Conservation (phyloP, 2,888 invertebrate species). For the Panopea generosa region DNA sequence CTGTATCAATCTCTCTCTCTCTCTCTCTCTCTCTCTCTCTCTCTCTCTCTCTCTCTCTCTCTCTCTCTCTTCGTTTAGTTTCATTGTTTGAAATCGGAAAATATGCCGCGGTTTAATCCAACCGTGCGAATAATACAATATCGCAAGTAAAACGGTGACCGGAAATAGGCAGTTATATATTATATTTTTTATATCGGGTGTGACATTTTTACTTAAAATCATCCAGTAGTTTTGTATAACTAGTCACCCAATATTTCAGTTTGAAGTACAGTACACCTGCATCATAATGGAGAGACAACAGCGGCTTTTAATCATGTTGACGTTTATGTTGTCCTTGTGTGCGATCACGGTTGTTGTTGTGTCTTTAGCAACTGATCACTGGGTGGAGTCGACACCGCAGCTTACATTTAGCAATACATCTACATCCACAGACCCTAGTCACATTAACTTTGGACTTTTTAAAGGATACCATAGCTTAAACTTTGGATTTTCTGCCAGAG, state of each 20-base stretch:
- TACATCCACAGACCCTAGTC: slow-evolving; percentile 8
- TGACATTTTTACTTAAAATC: too few species aligned
- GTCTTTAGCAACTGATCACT: slow-evolving; percentile 93
- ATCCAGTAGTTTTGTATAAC: too few species aligned
- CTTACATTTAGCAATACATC: slow-evolving; percentile 77
- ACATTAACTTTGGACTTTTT: slow-evolving; percentile 92
- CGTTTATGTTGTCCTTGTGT: slow-evolving; percentile 92
- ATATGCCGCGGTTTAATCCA: background rate
- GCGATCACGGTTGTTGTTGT: slow-evolving; percentile 92
- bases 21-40: slow-evolving; percentile 27
- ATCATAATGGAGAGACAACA: slow-evolving; percentile 89
- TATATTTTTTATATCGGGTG: too few species aligned
- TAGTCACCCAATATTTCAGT: too few species aligned
- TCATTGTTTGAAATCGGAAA: background rate
- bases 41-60: slow-evolving; percentile 33
- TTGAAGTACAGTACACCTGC: too few species aligned
- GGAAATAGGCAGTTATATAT: too few species aligned
- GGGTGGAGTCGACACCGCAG: slow-evolving; percentile 92
- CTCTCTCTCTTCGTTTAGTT: slow-evolving; percentile 18
- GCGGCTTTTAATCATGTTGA: slow-evolving; percentile 92
- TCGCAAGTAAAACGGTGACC: too few species aligned
- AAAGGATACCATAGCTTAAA: slow-evolving; percentile 94
- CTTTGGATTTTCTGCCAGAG: slow-evolving; percentile 87
- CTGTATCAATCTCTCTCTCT: too few species aligned
- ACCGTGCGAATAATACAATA: too few species aligned